Base-by-base conservation (phyloP, 2,888 invertebrate genomes). In the Apamea crenata region DNA sequence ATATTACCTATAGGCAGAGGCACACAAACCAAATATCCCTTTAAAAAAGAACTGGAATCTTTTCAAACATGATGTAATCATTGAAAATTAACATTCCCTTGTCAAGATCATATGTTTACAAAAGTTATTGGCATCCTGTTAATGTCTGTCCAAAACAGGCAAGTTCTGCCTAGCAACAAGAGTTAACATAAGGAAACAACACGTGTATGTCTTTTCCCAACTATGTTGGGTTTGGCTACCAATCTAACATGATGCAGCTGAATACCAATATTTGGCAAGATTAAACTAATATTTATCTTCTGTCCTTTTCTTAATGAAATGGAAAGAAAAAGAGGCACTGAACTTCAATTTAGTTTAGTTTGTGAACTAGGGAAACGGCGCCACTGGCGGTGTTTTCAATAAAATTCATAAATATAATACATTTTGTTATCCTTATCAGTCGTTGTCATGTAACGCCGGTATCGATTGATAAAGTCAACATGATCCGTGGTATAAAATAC, bases 381-480 rank as follows among this genome's bases (percentile, higher is more conserved):
- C n/a, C n/a, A n/a, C n/a, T n/a, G 8, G n/a, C 32, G 16, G 79
- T 50, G 25, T 59, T 67, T 67, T 67, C 5, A 47, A 36, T 47
- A 67, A 25, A 79, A 80, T 4, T 61, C 36, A 10, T 29, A n/a
- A 68, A 40, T 14, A 68, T 25, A 18, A 18, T 29, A 40, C 2
- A 63, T 61, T 47, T 65, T 73, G 16, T 47, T 70, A 29, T 66
- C n/a, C 25, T 59, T 82, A 80, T 71, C 71, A 71, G 32, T 68
- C 18, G 68, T 63, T 84, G 80, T 84, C 59, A 61, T 74, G 56
- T 66, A 36, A 32, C 12, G n/a, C 56, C 21, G 8, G 1, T 74
- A 80, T 80, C 74, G 12, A 50, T 53, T 18, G 74, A 81, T 85
- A 85, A 53, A 56, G 25, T 36, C 81, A 85, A 44, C 59, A n/a